phyloP scores from a whole-genome alignment of 2,888 invertebrate genomes.

The Erebia palarica region DNA sequence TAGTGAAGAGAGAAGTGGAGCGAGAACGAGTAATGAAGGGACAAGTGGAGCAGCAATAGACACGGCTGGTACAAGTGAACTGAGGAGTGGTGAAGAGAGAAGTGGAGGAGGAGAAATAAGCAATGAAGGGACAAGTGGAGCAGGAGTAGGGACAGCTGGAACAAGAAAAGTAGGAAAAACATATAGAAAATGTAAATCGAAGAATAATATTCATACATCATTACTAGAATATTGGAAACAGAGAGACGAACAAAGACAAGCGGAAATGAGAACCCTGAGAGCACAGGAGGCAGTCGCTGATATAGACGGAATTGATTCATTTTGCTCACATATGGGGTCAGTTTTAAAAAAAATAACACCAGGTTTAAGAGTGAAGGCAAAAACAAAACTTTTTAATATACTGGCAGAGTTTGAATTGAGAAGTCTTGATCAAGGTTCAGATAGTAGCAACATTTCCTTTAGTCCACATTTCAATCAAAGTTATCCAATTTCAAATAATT shows the following conservation, averaged over 20 bases:
- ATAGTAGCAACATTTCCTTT: background rate
- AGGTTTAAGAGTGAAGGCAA: slow-evolving; percentile 3
- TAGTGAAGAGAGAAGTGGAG: no score
- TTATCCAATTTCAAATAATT: background rate
- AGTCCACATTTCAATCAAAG: background rate
- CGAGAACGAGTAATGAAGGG: no score
- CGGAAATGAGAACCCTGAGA: slow-evolving; percentile 7
- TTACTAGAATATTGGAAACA: slow-evolving; percentile 6
- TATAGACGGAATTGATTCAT: slow-evolving; percentile 7
- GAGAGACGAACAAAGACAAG: slow-evolving; percentile 7
- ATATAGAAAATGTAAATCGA: slow-evolving; percentile 3
- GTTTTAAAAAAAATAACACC: background rate
- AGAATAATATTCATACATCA: slow-evolving; percentile 7
- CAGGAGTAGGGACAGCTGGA: no score
- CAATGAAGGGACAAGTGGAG: no score
- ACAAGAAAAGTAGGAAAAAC: background rate
- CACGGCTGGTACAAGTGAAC: no score
- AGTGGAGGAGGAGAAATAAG: no score
- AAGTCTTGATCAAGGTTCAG: background rate
- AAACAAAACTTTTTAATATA: slow-evolving; percentile 5
- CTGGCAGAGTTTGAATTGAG: background rate
- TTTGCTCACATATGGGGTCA: slow-evolving; percentile 7
- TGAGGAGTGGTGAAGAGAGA: no score
- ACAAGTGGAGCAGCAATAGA: no score
- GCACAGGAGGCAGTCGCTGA: slow-evolving; percentile 7